phyloP scores from a whole-genome alignment of 2,888 invertebrate species.

The Dasysyrphus tricinctus region DNA sequence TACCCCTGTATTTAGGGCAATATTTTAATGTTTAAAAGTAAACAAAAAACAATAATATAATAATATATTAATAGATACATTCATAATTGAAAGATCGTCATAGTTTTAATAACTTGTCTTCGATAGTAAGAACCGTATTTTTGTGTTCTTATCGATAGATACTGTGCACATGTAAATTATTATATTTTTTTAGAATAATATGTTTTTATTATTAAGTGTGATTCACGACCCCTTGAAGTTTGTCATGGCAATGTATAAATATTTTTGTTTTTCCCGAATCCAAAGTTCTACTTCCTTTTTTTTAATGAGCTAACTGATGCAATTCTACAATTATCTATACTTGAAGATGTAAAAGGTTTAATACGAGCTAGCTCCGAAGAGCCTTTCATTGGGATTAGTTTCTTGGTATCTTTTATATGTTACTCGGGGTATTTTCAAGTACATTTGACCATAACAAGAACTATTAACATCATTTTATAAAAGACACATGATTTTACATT shows the following conservation, averaged over 20 bases:
- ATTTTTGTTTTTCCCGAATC: not conserved
- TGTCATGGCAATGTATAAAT: not conserved
- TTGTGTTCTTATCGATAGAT: not conserved
- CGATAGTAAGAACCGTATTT: conserved; percentile 1
- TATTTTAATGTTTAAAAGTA: conserved; percentile 8
- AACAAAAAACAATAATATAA: conserved; percentile 19
- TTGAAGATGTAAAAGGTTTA: too few relatives aligned
- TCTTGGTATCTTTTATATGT: too few relatives aligned
- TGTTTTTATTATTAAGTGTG: not conserved
- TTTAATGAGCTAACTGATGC: not conserved
- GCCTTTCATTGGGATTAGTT: too few relatives aligned
- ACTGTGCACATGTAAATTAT: not conserved
- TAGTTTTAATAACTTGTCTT: not conserved
- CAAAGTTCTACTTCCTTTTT: not conserved
- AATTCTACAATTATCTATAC: not conserved
- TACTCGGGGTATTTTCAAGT: too few relatives aligned
- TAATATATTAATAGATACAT: not conserved
- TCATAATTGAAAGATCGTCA: not conserved
- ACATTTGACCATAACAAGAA: too few relatives aligned
- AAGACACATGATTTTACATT: too few relatives aligned
- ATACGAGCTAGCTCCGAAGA: too few relatives aligned
- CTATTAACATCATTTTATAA: too few relatives aligned
- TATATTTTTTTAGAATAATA: not conserved
- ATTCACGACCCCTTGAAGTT: not conserved
- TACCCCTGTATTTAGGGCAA: not conserved